These are phyloP conservation scores for Cecidostiba fungosa DNA, from an alignment of 2,888 invertebrate species.

Conservation along the genomic window DNA sequence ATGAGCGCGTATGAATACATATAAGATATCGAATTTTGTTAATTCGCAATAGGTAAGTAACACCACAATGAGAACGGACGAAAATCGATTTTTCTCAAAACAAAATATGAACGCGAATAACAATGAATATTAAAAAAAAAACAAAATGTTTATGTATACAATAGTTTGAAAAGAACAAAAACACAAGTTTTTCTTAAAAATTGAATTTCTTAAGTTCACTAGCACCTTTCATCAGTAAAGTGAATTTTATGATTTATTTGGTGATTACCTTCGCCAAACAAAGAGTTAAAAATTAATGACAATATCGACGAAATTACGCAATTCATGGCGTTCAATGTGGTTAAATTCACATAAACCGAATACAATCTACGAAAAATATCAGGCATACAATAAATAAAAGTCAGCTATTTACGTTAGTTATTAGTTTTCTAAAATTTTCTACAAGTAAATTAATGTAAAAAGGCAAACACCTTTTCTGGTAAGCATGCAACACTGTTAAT, in stretches of 20 bases:
- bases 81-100: neutral
- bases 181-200: neutral
- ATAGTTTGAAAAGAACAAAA: neutral
- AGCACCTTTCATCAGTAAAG: neutral
- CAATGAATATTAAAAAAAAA: neutral
- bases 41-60: no score
- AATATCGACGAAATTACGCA: neutral
- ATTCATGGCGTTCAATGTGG: neutral
- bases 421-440: neutral
- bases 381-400: neutral
- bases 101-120: neutral
- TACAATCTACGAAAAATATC: neutral
- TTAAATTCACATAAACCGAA: neutral
- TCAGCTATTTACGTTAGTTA: neutral
- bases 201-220: neutral
- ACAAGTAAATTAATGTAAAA: conserved; percentile 12
- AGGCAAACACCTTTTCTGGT: neutral
- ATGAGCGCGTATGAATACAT: neutral
- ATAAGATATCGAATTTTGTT: neutral
- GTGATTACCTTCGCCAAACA: neutral
- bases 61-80: no score
- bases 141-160: neutral
- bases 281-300: neutral
- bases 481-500: conserved; percentile 34
- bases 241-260: neutral